phyloP scores from a whole-genome alignment of 2,888 invertebrate genomes.

The Philopedon plagiatum region DNA sequence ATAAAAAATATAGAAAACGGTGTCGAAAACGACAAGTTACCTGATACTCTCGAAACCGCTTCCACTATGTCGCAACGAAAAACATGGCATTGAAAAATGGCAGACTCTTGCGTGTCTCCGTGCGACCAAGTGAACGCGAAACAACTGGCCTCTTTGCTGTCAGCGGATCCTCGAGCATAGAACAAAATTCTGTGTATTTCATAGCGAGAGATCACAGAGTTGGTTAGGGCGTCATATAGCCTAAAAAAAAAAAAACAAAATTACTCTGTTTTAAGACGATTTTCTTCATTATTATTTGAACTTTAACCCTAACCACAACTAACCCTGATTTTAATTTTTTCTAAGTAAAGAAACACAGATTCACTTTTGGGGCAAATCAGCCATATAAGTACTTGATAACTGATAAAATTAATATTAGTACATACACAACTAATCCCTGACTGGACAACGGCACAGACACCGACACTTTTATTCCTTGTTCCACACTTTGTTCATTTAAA shows the following conservation, averaged over 20 bases:
- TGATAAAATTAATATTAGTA: slow-evolving; percentile 53
- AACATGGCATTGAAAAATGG: slow-evolving; percentile 97
- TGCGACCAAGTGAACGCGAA: slow-evolving; percentile 99
- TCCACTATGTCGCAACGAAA: slow-evolving; percentile 96
- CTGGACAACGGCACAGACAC: slow-evolving; percentile 94
- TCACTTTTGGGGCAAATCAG: no score
- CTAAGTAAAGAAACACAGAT: no score
- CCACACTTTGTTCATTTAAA: slow-evolving; percentile 83
- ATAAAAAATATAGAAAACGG: no score
- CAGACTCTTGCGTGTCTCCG: slow-evolving; percentile 88
- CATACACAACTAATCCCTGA: slow-evolving; percentile 94
- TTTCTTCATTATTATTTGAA: no score
- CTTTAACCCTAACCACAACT: no score
- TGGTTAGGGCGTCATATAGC: slow-evolving; percentile 86
- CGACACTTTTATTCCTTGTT: slow-evolving; percentile 87
- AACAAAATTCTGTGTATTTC: slow-evolving; percentile 94
- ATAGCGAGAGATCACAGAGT: slow-evolving; percentile 89
- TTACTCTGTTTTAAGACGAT: no score
- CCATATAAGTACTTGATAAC: no score
- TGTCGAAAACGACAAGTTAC: slow-evolving; percentile 69
- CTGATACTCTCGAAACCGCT: slow-evolving; percentile 86
- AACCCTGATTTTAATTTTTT: no score
- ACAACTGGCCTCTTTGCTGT: slow-evolving; percentile 89
- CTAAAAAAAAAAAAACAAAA: slow-evolving; percentile 67
- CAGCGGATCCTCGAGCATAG: slow-evolving; percentile 91